phyloP scores from a whole-genome alignment of 2,888 invertebrate species.

The Polia nebulosa region DNA sequence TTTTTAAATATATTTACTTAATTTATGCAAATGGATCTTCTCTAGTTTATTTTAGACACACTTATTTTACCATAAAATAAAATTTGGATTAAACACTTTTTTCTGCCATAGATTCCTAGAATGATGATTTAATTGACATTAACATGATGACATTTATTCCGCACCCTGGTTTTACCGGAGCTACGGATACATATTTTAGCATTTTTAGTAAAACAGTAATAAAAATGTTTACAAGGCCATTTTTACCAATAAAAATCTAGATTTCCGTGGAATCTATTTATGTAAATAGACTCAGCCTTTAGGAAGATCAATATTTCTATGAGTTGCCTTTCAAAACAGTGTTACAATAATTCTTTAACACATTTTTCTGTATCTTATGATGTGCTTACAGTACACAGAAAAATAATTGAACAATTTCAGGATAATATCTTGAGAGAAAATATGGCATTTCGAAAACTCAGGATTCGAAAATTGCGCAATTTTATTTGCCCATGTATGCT shows the following conservation, averaged over 20 bases:
- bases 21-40: conserved; percentile 35
- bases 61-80: background rate
- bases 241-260: conserved; percentile 4
- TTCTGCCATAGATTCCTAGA: background rate
- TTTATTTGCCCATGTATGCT: too few species aligned
- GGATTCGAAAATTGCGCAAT: too few species aligned
- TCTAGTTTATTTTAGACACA: conserved; percentile 11
- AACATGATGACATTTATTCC: conserved; percentile 3
- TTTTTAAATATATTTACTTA: conserved; percentile 3
- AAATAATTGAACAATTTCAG: too few species aligned
- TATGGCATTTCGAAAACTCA: too few species aligned
- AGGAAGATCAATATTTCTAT: background rate
- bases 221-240: conserved; percentile 21
- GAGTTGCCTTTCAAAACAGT: too few species aligned
- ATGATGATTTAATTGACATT: conserved; percentile 6
- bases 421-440: too few species aligned
- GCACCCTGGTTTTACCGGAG: background rate
- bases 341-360: too few species aligned
- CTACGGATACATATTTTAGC: conserved; percentile 14
- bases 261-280: conserved; percentile 10
- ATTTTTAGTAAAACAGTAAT: conserved; percentile 17
- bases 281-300: background rate
- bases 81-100: conserved; percentile 3
- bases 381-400: too few species aligned
- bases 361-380: background rate